A percentile compares a stretch with the other conserved stretches of the same genome.
These are phyloP conservation scores for Ormyrus nitidulus DNA, from an alignment of 2,888 invertebrate species.

Conservation along the genomic window DNA sequence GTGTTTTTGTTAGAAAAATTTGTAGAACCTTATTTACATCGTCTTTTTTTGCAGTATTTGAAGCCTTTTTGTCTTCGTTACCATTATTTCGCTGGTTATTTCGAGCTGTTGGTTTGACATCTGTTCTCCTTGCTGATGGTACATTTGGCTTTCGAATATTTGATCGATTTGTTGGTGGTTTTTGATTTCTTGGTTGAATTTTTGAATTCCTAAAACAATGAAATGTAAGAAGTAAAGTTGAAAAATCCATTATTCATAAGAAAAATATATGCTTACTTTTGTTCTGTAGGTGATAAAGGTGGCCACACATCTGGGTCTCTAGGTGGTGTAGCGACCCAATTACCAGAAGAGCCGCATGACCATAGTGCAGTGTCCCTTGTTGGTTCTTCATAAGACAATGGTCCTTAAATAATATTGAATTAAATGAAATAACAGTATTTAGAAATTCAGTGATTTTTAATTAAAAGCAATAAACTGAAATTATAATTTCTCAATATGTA, in stretches of 20 bases:
- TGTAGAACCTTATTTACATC: slow-evolving; percentile 67
- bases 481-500: too few relatives aligned
- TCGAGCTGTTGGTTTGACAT: slow-evolving; percentile 72
- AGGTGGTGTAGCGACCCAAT: slow-evolving; percentile 76
- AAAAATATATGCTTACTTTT: slow-evolving; percentile 77
- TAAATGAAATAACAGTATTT: background rate
- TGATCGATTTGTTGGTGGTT: slow-evolving; percentile 69
- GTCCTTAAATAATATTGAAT: slow-evolving; percentile 60
- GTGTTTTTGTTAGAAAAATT: background rate
- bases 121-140: slow-evolving; percentile 69
- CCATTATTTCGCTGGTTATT: slow-evolving; percentile 72
- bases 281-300: slow-evolving; percentile 86
- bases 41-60: slow-evolving; percentile 76
- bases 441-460: too few relatives aligned
- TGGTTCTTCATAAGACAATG: slow-evolving; percentile 79
- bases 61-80: slow-evolving; percentile 71
- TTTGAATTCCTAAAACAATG: slow-evolving; percentile 67
- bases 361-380: slow-evolving; percentile 88
- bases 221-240: slow-evolving; percentile 31
- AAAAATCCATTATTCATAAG: background rate
- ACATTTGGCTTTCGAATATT: slow-evolving; percentile 71
- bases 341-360: slow-evolving; percentile 79
- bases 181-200: slow-evolving; percentile 69
- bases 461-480: too few relatives aligned
- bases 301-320: slow-evolving; percentile 93